Conservation (phyloP, 2,888 invertebrate genomes). For the Catocala nupta region DNA sequence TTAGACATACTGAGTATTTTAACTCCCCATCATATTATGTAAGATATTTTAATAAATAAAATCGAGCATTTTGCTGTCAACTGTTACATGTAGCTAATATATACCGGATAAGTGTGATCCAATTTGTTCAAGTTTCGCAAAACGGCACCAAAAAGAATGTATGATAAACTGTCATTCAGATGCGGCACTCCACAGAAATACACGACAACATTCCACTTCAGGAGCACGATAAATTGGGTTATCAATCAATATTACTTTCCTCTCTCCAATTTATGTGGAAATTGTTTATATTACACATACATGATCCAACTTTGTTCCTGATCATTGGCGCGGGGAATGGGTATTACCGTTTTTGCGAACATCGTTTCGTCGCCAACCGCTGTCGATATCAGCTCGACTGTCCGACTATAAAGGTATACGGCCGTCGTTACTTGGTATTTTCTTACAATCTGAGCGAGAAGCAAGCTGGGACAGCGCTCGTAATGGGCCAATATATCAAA, state of each 20-base stretch:
- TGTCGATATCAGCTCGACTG: slow-evolving; percentile 50
- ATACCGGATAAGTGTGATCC: slow-evolving; percentile 61
- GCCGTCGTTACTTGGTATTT: slow-evolving; percentile 61
- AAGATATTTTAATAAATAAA: no score
- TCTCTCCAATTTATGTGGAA: slow-evolving; percentile 63
- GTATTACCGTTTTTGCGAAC: slow-evolving; percentile 45
- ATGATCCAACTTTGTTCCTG: slow-evolving; percentile 52
- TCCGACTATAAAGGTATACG: slow-evolving; percentile 66
- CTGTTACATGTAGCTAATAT: slow-evolving; percentile 54
- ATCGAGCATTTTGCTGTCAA: slow-evolving; percentile 38
- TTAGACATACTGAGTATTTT: no score
- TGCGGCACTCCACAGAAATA: slow-evolving; percentile 49
- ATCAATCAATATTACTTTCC: slow-evolving; percentile 74
- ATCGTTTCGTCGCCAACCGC: slow-evolving; percentile 31
- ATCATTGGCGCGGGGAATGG: slow-evolving; percentile 47
- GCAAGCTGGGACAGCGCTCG: slow-evolving; percentile 74
- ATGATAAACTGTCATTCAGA: slow-evolving; percentile 64
- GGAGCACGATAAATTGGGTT: slow-evolving; percentile 64
- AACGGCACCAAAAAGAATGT: slow-evolving; percentile 58
- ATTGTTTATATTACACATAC: slow-evolving; percentile 57
- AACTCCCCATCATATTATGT: no score
- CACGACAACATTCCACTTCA: slow-evolving; percentile 54
- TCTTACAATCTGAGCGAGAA: slow-evolving; percentile 77
- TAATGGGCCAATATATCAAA: slow-evolving; percentile 85
- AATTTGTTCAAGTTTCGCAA: slow-evolving; percentile 64